Evolutionary conservation across 2,888 invertebrate species (phyloP), one percentile per base, ranked within the genome.

Genomic region (Harmothoe impar): DNA sequence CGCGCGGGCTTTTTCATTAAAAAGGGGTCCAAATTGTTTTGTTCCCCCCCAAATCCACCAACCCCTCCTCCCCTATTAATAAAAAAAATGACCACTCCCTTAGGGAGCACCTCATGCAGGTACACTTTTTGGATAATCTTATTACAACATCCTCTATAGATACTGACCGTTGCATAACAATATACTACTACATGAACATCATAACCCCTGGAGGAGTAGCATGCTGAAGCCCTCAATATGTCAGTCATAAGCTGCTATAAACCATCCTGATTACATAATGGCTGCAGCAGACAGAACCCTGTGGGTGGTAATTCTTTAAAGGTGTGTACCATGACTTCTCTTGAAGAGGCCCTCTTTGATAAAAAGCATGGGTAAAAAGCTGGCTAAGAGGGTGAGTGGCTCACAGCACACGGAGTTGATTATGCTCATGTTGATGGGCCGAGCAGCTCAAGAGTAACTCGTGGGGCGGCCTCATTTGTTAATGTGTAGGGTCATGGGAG

Each of bases 231-330:
- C 10, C 43, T 43, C 43, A 43, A 43, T 43, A 62, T 62, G 7
- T 62, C 62, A 20, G 62, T 3, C n/a, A 62, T 62, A n/a, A n/a
- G n/a, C 23, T 62, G 23, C 15, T 62, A 62, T 62, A n/a, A 62
- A 62, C n/a, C 15, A 62, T 62, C 62, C 62, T 62, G 62, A 62
- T 62, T 62, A 15, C n/a, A 62, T 62, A 62, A 62, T 62, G 62
- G 62, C 1, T n/a, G n/a, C 12, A 62, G n/a, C 62, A 62, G 62
- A 62, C 23, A n/a, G 62, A n/a, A 20, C 62, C 23, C 20, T 43
- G 62, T n/a, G n/a, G 23, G n/a, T n/a, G 62, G 62, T 62, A 62
- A 62, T 62, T 62, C 62, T 62, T 62, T n/a, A 62, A 62, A 62
- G 62, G 62, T 62, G 62, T 20, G 62, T n/a, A 20, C n/a, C 23